Evolutionary conservation across 2,113 vertebrate genomes (phyloP).

Genomic region (Onychostoma macrolepis): DNA sequence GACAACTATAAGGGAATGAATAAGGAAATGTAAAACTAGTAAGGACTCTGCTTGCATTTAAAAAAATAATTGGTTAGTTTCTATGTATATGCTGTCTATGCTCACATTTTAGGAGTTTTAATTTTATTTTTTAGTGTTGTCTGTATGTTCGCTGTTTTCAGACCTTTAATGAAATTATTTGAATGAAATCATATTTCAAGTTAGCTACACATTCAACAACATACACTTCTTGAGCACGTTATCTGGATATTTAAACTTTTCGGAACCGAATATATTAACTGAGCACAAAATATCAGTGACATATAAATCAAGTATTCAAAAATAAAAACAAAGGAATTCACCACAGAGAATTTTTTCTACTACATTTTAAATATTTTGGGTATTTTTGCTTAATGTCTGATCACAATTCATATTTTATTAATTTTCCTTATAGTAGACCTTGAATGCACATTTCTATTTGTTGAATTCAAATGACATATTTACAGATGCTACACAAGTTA

Average conservation of each 20-base stretch:
- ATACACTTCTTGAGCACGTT: background rate
- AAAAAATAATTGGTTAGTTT: no score
- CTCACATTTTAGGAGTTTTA: no score
- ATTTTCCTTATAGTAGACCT: background rate
- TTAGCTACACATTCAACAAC: no score
- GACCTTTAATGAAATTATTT: no score
- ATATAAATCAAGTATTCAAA: background rate
- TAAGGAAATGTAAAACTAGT: no score
- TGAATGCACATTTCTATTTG: background rate
- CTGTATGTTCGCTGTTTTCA: no score
- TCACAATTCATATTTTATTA: background rate
- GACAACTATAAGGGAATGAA: no score
- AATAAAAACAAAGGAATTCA: background rate
- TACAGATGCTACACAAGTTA: background rate
- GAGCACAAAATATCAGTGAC: background rate
- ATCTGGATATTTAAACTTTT: background rate
- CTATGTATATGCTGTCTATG: no score
- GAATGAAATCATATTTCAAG: no score
- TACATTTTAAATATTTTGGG: background rate
- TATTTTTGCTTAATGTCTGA: background rate
- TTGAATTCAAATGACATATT: background rate
- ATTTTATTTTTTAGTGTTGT: no score
- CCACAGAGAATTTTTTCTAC: background rate
- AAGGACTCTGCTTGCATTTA: no score
- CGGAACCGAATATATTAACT: background rate